These are phyloP conservation scores for Eurystomus glaucurus DNA, from an alignment of 2,797 vertebrate species.

Conservation along the genomic window DNA sequence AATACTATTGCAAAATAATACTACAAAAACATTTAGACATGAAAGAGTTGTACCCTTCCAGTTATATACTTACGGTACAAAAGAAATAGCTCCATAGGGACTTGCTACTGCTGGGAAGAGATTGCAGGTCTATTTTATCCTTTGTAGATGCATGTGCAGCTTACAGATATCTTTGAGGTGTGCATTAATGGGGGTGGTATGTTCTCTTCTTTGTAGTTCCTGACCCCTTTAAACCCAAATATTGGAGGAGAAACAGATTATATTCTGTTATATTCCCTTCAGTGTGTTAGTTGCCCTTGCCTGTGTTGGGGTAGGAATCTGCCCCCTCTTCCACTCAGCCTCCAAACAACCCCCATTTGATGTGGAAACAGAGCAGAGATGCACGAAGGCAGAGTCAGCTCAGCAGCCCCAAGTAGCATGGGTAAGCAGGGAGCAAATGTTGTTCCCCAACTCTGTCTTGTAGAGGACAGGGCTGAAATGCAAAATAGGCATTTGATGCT, in stretches of 20 bases:
- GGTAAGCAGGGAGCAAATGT: background rate
- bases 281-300: background rate
- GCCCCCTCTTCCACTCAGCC: background rate
- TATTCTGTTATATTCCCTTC: background rate
- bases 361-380: background rate
- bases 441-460: background rate
- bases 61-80: conserved; percentile 43
- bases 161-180: background rate
- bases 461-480: background rate
- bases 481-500: background rate
- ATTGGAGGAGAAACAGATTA: background rate
- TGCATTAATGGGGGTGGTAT: background rate
- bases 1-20: conserved; percentile 33
- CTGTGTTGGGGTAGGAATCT: background rate
- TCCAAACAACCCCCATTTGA: background rate
- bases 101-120: background rate
- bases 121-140: background rate
- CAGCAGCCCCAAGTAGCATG: background rate
- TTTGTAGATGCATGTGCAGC: background rate
- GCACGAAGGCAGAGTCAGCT: fast-evolving
- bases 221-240: background rate
- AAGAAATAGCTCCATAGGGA: conserved; percentile 20
- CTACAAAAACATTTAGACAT: conserved; percentile 47
- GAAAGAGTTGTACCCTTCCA: background rate
- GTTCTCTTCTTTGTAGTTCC: background rate